Evolutionary conservation across 2,888 invertebrate genomes (phyloP).

Genomic region (Brachypalpus laphriformis): DNA sequence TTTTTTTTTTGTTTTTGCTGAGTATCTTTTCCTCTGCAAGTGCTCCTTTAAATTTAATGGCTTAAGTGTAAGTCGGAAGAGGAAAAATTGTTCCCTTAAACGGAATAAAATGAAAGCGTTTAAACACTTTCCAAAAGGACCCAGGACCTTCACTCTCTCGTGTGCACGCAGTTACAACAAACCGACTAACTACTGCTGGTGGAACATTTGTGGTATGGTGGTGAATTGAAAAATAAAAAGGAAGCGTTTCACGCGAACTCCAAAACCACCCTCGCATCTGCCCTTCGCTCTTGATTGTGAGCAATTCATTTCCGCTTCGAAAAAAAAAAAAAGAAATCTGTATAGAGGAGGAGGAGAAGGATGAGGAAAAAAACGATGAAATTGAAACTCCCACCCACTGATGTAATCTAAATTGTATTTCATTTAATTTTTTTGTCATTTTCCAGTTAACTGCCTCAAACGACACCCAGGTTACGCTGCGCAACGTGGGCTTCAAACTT

Average conservation of each 20-base stretch:
- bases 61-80: constrained; percentile 38
- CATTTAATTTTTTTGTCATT: constrained; percentile 59
- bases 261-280: neutral
- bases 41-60: constrained; percentile 58
- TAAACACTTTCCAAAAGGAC: constrained; percentile 44
- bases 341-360: neutral
- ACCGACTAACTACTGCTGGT: neutral
- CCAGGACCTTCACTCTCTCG: constrained; percentile 41
- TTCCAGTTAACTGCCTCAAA: constrained; percentile 87
- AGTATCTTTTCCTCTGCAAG: neutral
- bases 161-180: constrained; percentile 28
- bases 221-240: constrained; percentile 38
- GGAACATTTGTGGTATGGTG: constrained; percentile 40
- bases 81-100: constrained; percentile 34
- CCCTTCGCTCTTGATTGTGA: neutral
- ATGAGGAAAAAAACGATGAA: constrained; percentile 15
- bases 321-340: neutral
- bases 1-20: neutral
- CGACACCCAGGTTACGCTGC: constrained; percentile 87
- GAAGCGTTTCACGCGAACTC: constrained; percentile 19
- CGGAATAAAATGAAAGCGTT: constrained; percentile 63
- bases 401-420: constrained; percentile 65
- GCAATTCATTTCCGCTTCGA: constrained; percentile 47
- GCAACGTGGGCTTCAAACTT: constrained; percentile 87
- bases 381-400: constrained; percentile 24